These are phyloP conservation scores for Drosophila ohnishii DNA, from an alignment of 1,140 invertebrate species.

Conservation along the genomic window DNA sequence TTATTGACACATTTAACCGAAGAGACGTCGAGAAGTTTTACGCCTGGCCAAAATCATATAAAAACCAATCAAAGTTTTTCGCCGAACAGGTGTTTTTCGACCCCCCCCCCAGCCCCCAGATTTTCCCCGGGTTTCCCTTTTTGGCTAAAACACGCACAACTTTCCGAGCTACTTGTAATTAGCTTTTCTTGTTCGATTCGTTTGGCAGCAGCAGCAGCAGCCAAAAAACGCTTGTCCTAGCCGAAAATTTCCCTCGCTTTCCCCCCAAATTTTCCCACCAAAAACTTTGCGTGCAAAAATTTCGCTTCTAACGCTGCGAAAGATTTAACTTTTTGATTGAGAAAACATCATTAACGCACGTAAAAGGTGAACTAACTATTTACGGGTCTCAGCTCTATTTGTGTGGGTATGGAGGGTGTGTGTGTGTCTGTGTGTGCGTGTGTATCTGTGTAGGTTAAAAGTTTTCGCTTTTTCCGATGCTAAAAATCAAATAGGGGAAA, in stretches of 20 bases:
- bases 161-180: constrained; percentile 77
- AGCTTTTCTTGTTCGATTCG: constrained; percentile 79
- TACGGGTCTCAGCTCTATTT: constrained; percentile 46
- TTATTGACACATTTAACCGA: constrained; percentile 72
- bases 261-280: constrained; percentile 4
- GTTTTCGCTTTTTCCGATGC: constrained; percentile 73
- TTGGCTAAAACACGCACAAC: constrained; percentile 73
- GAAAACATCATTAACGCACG: constrained; percentile 81
- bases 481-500: constrained; percentile 79
- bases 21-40: constrained; percentile 32
- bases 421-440: constrained; percentile 8
- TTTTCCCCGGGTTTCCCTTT: constrained; percentile 3
- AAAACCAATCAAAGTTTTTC: constrained; percentile 80
- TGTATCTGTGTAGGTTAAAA: constrained; percentile 66
- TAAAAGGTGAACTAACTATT: constrained; percentile 77
- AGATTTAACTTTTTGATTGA: constrained; percentile 82
- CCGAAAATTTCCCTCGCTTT: constrained; percentile 3
- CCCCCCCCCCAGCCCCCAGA: neutral
- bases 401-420: constrained; percentile 5
- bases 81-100: constrained; percentile 66
- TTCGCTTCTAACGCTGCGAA: constrained; percentile 62
- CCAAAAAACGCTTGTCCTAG: constrained; percentile 62
- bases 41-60: constrained; percentile 59
- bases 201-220: constrained; percentile 63
- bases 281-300: constrained; percentile 69